These are phyloP conservation scores for Myripristis jacobus DNA, from an alignment of 2,797 vertebrate genomes.

Conservation along the genomic window DNA sequence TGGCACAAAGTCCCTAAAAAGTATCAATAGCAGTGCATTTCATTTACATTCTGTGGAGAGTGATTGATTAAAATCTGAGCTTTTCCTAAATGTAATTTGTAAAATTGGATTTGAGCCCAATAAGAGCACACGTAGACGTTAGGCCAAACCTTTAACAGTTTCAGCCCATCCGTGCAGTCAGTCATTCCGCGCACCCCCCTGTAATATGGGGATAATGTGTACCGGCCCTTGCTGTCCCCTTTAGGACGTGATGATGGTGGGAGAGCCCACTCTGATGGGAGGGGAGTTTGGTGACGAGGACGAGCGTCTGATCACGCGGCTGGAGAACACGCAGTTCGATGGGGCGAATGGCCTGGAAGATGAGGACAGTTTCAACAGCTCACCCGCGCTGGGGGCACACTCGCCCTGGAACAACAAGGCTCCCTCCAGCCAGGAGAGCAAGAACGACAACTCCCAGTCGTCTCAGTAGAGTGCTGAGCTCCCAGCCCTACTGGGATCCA, in stretches of 20 bases:
- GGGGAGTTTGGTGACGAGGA: constrained; percentile 99
- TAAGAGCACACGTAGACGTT: constrained; percentile 35
- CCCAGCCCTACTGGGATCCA: constrained; percentile 51
- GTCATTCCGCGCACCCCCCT: constrained; percentile 72
- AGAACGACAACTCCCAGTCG: constrained; percentile 98
- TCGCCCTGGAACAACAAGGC: constrained; percentile 99
- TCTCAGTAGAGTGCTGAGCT: constrained; percentile 88
- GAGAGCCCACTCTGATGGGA: constrained; percentile 99
- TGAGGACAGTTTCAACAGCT: constrained; percentile 99
- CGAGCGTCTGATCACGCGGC: constrained; percentile 99
- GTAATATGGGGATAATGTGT: constrained; percentile 95
- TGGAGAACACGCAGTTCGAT: constrained; percentile 99
- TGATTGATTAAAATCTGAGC: neutral
- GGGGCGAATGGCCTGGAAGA: constrained; percentile 98
- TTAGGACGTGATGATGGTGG: constrained; percentile 99
- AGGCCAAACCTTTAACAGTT: constrained; percentile 27
- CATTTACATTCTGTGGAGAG: neutral
- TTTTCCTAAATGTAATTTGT: constrained; percentile 10
- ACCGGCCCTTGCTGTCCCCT: constrained; percentile 50
- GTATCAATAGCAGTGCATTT: constrained; percentile 24
- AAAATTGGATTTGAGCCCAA: constrained; percentile 35
- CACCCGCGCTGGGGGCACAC: constrained; percentile 96
- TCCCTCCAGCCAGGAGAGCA: constrained; percentile 98
- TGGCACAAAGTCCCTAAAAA: constrained; percentile 25
- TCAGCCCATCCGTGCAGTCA: constrained; percentile 65